Percentiles rank a stretch among this genome's conserved stretches.
Conservation (phyloP, 2,113 vertebrate species). For the Antechinus stuartii region DNA sequence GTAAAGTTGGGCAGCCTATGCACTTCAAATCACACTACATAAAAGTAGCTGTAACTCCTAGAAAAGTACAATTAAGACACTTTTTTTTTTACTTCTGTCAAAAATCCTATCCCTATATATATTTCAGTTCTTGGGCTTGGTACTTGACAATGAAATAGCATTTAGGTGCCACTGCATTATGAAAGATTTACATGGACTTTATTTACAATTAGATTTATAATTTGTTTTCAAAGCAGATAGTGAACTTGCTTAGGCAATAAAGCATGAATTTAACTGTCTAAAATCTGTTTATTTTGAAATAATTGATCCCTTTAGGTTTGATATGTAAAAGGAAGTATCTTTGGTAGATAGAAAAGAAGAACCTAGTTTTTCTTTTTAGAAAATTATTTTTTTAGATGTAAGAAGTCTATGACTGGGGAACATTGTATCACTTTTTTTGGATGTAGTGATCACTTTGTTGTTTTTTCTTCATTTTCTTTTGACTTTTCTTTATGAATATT, state of each 20-base stretch:
- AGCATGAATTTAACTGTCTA: conserved; percentile 7
- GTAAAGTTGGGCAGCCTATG: neutral
- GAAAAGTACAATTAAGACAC: neutral
- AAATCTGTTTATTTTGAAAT: conserved; percentile 41
- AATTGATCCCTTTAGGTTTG: neutral
- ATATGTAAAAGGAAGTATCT: conserved; percentile 19
- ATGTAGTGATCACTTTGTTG: neutral
- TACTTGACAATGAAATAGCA: neutral
- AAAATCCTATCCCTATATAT: neutral
- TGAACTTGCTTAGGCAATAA: conserved; percentile 28
- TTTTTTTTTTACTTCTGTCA: neutral
- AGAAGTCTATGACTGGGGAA: neutral
- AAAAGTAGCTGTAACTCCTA: neutral
- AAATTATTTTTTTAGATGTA: neutral
- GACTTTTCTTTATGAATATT: neutral
- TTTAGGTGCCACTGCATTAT: neutral
- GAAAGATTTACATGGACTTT: neutral
- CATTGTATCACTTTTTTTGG: neutral
- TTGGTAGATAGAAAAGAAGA: neutral
- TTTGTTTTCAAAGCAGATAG: conserved; percentile 36
- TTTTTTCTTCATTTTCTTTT: neutral
- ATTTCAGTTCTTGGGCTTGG: neutral
- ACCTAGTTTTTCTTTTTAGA: neutral
- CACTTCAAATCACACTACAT: neutral
- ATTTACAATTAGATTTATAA: conserved; percentile 40